These are phyloP conservation scores for Chalcosyrphus nemorum DNA, from an alignment of 2,888 invertebrate species.

Conservation along the genomic window DNA sequence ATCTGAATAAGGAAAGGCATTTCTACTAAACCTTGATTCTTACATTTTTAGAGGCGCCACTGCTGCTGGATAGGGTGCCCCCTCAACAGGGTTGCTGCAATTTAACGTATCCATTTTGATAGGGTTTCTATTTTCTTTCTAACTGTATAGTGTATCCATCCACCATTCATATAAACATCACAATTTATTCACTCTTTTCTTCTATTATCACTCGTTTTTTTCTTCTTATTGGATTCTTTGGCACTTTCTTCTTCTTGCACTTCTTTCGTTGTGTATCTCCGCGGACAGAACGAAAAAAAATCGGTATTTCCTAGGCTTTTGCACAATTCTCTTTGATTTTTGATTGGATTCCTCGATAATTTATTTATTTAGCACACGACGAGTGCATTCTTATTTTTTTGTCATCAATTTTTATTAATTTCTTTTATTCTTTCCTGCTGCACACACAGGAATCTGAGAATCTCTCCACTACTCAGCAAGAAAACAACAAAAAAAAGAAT, in stretches of 20 bases:
- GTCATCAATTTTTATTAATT: neutral
- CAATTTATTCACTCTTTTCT: constrained; percentile 32
- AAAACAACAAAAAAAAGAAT: constrained; percentile 22
- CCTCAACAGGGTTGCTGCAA: no score
- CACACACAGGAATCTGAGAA: constrained; percentile 14
- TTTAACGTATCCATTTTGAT: constrained; percentile 54
- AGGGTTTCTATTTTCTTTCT: neutral
- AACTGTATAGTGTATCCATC: constrained; percentile 27
- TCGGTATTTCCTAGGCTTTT: constrained; percentile 17
- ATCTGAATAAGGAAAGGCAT: constrained; percentile 41
- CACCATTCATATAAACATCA: constrained; percentile 48
- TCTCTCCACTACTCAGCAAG: neutral
- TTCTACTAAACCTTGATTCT: constrained; percentile 35
- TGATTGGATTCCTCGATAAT: neutral
- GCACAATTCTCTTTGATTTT: constrained; percentile 10
- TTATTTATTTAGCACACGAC: constrained; percentile 21
- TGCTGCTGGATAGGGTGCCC: no score
- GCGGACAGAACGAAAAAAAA: neutral
- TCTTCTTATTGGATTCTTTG: constrained; percentile 70
- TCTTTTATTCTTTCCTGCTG: constrained; percentile 2
- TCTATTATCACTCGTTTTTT: constrained; percentile 20
- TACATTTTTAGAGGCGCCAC: constrained; percentile 58
- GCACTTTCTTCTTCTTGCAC: constrained; percentile 67
- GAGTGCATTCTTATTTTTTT: neutral
- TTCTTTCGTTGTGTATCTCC: constrained; percentile 28